phyloP scores from a whole-genome alignment of 1,140 invertebrate genomes.

The Dendrolimus kikuchii region DNA sequence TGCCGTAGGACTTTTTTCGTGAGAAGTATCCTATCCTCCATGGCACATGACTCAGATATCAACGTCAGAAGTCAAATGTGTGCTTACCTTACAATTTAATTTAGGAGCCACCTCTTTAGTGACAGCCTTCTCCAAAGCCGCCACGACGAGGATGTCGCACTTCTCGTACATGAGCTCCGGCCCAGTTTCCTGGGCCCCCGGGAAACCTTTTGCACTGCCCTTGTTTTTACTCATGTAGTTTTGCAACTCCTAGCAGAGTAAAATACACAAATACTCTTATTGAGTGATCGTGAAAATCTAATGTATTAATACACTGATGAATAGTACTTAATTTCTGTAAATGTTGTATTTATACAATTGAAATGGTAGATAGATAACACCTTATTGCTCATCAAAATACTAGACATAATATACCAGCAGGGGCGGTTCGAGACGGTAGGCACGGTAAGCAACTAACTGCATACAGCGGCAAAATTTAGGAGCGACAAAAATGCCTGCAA shows the following conservation, averaged over 20 bases:
- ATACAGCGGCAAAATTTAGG: too few species aligned
- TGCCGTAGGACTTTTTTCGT: too few species aligned
- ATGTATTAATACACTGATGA: background rate
- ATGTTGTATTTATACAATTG: too few species aligned
- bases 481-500: too few species aligned
- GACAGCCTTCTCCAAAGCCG: slow-evolving; percentile 88
- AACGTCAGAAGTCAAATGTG: background rate
- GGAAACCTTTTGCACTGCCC: slow-evolving; percentile 83
- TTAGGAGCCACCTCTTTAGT: slow-evolving; percentile 82
- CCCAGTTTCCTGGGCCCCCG: slow-evolving; percentile 77
- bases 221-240: slow-evolving; percentile 74
- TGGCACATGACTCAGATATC: too few species aligned
- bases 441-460: too few species aligned
- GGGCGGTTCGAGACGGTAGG: too few species aligned
- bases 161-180: slow-evolving; percentile 79
- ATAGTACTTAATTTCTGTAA: too few species aligned
- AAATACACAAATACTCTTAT: slow-evolving; percentile 76
- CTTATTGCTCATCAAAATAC: too few species aligned
- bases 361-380: too few species aligned
- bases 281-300: background rate
- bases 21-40: background rate
- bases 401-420: too few species aligned
- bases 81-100: slow-evolving; percentile 84
- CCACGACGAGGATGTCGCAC: slow-evolving; percentile 91
- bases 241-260: slow-evolving; percentile 67